These are phyloP conservation scores for Etheostoma nigrum DNA, from an alignment of 2,797 vertebrate species.

Conservation along the genomic window DNA sequence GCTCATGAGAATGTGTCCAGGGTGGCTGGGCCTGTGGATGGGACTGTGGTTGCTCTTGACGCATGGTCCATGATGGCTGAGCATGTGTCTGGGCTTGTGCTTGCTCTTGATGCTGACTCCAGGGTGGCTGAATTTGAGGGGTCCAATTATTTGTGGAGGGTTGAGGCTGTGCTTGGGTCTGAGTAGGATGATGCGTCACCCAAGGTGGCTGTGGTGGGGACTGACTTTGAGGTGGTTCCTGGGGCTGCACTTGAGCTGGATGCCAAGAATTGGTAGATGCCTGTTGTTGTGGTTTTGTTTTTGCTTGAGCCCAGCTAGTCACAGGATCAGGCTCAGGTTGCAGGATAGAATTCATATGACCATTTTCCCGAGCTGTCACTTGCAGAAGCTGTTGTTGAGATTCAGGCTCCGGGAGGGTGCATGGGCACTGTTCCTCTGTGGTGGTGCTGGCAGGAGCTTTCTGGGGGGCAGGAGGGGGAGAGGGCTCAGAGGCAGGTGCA, in stretches of 20 bases:
- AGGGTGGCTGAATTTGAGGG: slow-evolving; percentile 73
- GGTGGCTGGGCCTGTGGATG: slow-evolving; percentile 59
- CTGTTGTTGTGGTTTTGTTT: slow-evolving; percentile 79
- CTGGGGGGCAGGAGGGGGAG: slow-evolving; percentile 57
- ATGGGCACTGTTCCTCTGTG: slow-evolving; percentile 71
- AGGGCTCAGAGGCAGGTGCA: slow-evolving; percentile 74
- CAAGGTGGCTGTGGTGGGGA: slow-evolving; percentile 71
- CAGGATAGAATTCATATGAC: slow-evolving; percentile 48
- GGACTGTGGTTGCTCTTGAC: slow-evolving; percentile 60
- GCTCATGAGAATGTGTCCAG: slow-evolving; percentile 69
- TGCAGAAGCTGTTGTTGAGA: slow-evolving; percentile 73
- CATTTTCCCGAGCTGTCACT: slow-evolving; percentile 70
- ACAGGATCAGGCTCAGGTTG: slow-evolving; percentile 69
- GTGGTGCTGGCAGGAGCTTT: slow-evolving; percentile 61
- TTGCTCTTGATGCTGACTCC: slow-evolving; percentile 72
- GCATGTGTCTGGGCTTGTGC: slow-evolving; percentile 46
- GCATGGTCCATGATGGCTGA: slow-evolving; percentile 67
- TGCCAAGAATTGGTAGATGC: slow-evolving; percentile 74
- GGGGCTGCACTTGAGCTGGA: slow-evolving; percentile 73
- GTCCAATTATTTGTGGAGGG: slow-evolving; percentile 76
- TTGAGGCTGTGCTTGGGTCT: slow-evolving; percentile 70
- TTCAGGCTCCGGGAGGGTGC: slow-evolving; percentile 77
- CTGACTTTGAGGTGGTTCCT: slow-evolving; percentile 67
- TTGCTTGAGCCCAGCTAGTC: slow-evolving; percentile 70
- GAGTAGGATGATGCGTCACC: slow-evolving; percentile 64